These are phyloP conservation scores for Calosoma granatense DNA, from an alignment of 1,140 invertebrate species.

Conservation along the genomic window DNA sequence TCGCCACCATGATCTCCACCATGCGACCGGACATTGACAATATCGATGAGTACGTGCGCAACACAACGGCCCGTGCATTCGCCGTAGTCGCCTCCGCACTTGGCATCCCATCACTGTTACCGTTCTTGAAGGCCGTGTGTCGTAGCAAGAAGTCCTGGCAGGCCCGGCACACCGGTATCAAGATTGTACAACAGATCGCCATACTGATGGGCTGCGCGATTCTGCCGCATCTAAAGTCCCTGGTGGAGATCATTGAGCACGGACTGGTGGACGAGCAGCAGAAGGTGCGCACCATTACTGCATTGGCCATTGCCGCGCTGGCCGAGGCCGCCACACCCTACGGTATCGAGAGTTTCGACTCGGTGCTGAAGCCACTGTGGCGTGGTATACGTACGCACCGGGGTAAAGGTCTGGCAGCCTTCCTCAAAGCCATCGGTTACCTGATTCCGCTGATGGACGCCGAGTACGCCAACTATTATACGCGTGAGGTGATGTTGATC, in stretches of 20 bases:
- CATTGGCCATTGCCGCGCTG: constrained; percentile 93
- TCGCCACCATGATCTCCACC: constrained; percentile 99
- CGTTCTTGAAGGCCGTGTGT: constrained; percentile 98
- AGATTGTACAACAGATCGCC: constrained; percentile 99
- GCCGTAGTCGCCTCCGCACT: constrained; percentile 98
- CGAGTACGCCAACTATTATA: constrained; percentile 99
- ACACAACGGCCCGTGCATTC: constrained; percentile 97
- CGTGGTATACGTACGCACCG: constrained; percentile 97
- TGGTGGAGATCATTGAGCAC: constrained; percentile 99
- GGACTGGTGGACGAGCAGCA: constrained; percentile 82
- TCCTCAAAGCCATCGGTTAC: constrained; percentile 98
- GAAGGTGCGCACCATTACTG: constrained; percentile 94
- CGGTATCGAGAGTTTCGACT: constrained; percentile 99
- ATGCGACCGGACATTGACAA: constrained; percentile 99
- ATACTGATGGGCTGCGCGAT: constrained; percentile 99
- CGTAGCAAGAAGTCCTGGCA: constrained; percentile 99
- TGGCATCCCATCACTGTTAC: constrained; percentile 94
- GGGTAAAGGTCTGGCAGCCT: constrained; percentile 97
- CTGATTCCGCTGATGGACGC: constrained; percentile 99
- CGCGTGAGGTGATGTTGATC: constrained; percentile 99
- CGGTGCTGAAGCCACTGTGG: constrained; percentile 97
- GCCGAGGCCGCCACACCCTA: constrained; percentile 98
- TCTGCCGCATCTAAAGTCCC: constrained; percentile 91
- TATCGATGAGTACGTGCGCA: constrained; percentile 98
- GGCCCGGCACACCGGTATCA: constrained; percentile 97